Evolutionary conservation across 2,113 vertebrate species (phyloP).

Genomic region (Lichenostomus cassidix): DNA sequence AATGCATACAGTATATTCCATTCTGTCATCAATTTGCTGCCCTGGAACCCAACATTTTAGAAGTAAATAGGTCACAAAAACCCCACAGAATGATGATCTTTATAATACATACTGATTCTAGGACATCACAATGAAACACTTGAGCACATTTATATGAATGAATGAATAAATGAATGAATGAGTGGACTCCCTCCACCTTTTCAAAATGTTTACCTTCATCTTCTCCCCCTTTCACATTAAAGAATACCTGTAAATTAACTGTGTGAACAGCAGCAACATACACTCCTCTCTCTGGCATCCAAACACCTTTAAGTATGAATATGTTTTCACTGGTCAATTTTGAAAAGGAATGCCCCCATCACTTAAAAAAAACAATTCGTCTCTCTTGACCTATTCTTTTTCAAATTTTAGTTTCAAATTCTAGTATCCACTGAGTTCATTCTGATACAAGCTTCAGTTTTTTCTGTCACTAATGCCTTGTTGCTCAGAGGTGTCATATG

Average conservation of each 20-base stretch:
- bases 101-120: neutral
- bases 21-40: neutral
- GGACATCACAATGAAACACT: neutral
- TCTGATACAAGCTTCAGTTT: neutral
- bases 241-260: neutral
- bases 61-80: neutral
- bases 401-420: neutral
- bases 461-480: neutral
- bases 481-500: neutral
- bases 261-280: neutral
- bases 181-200: neutral
- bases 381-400: neutral
- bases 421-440: neutral
- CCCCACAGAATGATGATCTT: neutral
- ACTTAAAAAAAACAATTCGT: rapidly evolving
- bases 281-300: neutral
- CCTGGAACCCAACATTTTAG: neutral
- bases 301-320: neutral
- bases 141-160: neutral
- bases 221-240: neutral
- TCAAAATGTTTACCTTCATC: neutral
- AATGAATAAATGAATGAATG: neutral
- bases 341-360: neutral
- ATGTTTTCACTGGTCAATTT: rapidly evolving
- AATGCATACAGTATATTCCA: neutral